Evolutionary conservation across 1,140 invertebrate species (phyloP).

Genomic region (Megalopta genalis): DNA sequence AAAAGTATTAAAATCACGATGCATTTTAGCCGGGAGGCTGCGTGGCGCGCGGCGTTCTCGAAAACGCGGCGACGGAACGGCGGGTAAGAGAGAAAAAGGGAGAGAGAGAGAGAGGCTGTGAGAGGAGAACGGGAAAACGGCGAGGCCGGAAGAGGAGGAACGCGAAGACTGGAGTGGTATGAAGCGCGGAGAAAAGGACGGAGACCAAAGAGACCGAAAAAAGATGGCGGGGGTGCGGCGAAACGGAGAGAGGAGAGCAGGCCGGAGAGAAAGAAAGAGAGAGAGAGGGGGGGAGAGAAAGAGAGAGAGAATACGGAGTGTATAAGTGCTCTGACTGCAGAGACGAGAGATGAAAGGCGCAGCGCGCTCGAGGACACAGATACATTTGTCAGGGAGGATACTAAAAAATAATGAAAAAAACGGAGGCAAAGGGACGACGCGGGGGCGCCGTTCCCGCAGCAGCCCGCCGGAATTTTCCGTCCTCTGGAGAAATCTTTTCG

Average conservation of each 20-base stretch:
- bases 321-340: conserved; percentile 77
- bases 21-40: conserved; percentile 67
- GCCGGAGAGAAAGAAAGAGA: conserved; percentile 34
- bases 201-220: conserved; percentile 59
- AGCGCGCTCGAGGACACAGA: conserved; percentile 76
- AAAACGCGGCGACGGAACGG: neutral
- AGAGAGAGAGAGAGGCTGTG: conserved; percentile 12
- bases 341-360: conserved; percentile 77
- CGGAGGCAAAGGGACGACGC: conserved; percentile 5
- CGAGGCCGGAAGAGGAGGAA: conserved; percentile 29
- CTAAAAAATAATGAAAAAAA: conserved; percentile 73
- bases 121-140: neutral
- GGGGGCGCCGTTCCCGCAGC: conserved; percentile 6
- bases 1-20: conserved; percentile 79
- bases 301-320: conserved; percentile 64
- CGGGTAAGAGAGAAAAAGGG: conserved; percentile 9
- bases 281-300: conserved; percentile 52
- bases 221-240: conserved; percentile 38
- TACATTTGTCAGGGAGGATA: conserved; percentile 76
- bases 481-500: conserved; percentile 51
- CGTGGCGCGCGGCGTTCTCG: conserved; percentile 53
- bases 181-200: conserved; percentile 53
- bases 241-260: neutral
- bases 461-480: conserved; percentile 49
- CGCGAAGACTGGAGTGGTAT: conserved; percentile 40